phyloP scores from a whole-genome alignment of 2,888 invertebrate species.

The Bibio marci region DNA sequence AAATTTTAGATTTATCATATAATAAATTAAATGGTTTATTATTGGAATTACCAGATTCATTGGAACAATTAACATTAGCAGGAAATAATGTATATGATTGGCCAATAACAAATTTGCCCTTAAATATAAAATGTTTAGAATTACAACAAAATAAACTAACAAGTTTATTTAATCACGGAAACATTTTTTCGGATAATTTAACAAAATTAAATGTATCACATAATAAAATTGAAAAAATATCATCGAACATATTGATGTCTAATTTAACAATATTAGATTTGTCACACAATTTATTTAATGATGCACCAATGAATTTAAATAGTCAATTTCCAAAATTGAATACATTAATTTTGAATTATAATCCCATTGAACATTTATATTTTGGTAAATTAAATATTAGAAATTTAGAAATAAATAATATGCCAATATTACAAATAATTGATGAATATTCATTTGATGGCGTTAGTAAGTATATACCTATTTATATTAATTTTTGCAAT shows the following conservation, averaged over 20 bases:
- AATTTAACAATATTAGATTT: slow-evolving; percentile 5
- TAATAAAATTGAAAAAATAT: slow-evolving; percentile 4
- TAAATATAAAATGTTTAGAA: slow-evolving; percentile 5
- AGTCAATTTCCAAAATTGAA: slow-evolving; percentile 2
- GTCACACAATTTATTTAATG: slow-evolving; percentile 5
- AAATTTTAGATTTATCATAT: slow-evolving; percentile 6
- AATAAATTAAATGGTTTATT: slow-evolving; percentile 4
- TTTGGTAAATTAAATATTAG: slow-evolving; percentile 4
- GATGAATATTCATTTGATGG: slow-evolving; percentile 5
- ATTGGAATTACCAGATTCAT: slow-evolving; percentile 3
- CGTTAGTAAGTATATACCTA: slow-evolving; percentile 2
- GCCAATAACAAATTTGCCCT: slow-evolving; percentile 5
- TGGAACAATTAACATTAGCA: slow-evolving; percentile 5
- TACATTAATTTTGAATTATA: slow-evolving; percentile 6
- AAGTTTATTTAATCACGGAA: neutral
- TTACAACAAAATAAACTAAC: slow-evolving; percentile 7
- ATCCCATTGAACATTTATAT: slow-evolving; percentile 7
- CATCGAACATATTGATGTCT: slow-evolving; percentile 1
- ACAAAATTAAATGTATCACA: slow-evolving; percentile 3
- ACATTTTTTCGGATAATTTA: slow-evolving; percentile 1
- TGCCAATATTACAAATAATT: slow-evolving; percentile 6
- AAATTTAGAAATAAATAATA: slow-evolving; percentile 5
- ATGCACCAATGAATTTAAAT: slow-evolving; percentile 5
- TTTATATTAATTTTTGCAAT: neutral
- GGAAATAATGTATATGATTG: slow-evolving; percentile 6